A percentile compares a stretch with the other conserved stretches of the same genome.
Conservation (phyloP, 2,797 vertebrate genomes). For the Merluccius polli region DNA sequence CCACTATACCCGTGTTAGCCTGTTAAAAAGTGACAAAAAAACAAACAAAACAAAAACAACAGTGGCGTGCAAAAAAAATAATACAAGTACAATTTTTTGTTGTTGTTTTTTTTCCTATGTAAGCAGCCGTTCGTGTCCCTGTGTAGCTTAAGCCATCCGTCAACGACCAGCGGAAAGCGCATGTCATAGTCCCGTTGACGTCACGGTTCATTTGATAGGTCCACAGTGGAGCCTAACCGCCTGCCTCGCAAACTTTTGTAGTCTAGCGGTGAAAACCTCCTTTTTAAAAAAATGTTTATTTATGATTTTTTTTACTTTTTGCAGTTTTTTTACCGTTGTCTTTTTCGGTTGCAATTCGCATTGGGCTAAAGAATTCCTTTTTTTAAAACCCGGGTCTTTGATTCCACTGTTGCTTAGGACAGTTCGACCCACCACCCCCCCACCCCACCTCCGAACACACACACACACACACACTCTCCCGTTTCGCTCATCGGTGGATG, state of each 20-base stretch:
- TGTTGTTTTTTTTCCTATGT: not conserved
- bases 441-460: not conserved
- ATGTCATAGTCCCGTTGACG: not conserved
- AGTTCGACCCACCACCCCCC: not conserved
- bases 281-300: not conserved
- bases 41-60: constrained; percentile 35
- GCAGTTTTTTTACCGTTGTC: not conserved
- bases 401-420: too few relatives aligned
- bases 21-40: constrained; percentile 33
- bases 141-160: not conserved
- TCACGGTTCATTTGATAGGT: not conserved
- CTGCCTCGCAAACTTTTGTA: not conserved
- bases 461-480: not conserved
- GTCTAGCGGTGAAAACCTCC: not conserved
- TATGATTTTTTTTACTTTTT: not conserved
- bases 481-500: not conserved
- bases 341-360: not conserved
- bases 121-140: not conserved
- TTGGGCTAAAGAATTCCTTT: not conserved
- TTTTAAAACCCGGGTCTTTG: not conserved
- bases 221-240: not conserved
- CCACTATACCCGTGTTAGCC: constrained; percentile 48
- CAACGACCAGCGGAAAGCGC: not conserved
- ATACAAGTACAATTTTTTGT: not conserved
- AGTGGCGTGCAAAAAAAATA: constrained; percentile 32